phyloP scores from a whole-genome alignment of 2,797 vertebrate genomes.

The Eidolon dupreanum region DNA sequence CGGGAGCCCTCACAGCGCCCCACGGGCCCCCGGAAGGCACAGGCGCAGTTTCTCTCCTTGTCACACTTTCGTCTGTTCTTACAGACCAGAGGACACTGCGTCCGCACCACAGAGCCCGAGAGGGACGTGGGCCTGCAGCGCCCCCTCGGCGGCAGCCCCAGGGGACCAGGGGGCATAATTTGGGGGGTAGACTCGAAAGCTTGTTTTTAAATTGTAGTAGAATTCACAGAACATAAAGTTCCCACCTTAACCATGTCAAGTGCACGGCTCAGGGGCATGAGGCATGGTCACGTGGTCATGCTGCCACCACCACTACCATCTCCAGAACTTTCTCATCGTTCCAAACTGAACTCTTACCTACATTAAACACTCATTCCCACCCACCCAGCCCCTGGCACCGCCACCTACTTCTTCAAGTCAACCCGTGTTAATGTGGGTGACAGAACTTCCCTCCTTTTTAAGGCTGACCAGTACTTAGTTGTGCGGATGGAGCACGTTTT shows the following conservation, averaged over 20 bases:
- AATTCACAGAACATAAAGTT: background rate
- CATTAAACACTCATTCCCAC: accelerated
- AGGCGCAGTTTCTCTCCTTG: accelerated
- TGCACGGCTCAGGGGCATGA: accelerated
- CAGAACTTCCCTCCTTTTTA: background rate
- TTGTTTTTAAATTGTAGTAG: background rate
- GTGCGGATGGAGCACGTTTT: accelerated
- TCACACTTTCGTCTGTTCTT: background rate
- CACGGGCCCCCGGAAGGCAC: too few species aligned
- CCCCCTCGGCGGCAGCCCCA: background rate
- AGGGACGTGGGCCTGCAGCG: too few species aligned
- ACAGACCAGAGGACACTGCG: background rate
- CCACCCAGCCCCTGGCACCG: background rate
- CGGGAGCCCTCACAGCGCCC: accelerated
- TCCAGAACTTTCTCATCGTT: background rate
- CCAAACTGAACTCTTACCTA: accelerated
- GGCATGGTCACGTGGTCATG: accelerated
- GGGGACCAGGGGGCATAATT: too few species aligned
- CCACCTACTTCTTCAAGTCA: accelerated
- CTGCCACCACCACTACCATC: accelerated
- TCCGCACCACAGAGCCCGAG: accelerated
- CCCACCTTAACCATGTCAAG: accelerated
- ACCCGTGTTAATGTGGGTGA: accelerated
- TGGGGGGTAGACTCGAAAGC: background rate
- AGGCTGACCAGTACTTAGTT: accelerated